Conservation (phyloP, 2,888 invertebrate genomes). For the Cephus pygmeus region DNA sequence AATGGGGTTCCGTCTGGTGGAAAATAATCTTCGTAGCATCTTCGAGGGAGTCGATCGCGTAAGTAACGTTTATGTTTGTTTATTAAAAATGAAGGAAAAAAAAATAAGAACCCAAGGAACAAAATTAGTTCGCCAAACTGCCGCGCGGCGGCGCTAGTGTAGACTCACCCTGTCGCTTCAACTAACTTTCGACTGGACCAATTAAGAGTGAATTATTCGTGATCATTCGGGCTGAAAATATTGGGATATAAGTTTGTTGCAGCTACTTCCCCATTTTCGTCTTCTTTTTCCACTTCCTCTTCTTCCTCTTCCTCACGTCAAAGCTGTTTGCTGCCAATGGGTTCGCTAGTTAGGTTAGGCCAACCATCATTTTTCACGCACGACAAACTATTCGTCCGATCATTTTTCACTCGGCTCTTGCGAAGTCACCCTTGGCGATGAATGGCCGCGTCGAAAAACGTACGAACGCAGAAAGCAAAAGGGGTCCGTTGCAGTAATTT, state of each 20-base stretch:
- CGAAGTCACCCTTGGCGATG: constrained; percentile 29
- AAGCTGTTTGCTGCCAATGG: not conserved
- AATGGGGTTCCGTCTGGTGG: not conserved
- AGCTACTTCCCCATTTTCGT: constrained; percentile 1
- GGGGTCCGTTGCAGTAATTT: not conserved
- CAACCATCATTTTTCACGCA: constrained; percentile 41
- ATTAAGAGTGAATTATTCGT: constrained; percentile 37
- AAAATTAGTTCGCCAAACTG: not conserved
- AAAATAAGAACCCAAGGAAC: not conserved
- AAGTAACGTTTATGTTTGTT: not conserved
- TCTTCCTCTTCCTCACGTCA: not conserved
- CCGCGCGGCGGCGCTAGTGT: constrained; percentile 19
- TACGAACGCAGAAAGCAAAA: not conserved
- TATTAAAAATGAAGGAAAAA: too few species aligned
- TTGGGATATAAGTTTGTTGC: constrained; percentile 11
- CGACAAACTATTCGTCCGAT: constrained; percentile 28
- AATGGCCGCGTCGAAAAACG: not conserved
- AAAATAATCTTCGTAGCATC: not conserved
- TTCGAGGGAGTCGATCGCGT: not conserved
- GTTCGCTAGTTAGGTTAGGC: constrained; percentile 16
- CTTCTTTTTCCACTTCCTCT: not conserved
- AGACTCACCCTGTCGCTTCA: not conserved
- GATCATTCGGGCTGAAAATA: constrained; percentile 40
- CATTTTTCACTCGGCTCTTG: constrained; percentile 31
- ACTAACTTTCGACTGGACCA: constrained; percentile 17